phyloP scores from a whole-genome alignment of 1,140 invertebrate genomes.

The Paralvinella palmiformis region DNA sequence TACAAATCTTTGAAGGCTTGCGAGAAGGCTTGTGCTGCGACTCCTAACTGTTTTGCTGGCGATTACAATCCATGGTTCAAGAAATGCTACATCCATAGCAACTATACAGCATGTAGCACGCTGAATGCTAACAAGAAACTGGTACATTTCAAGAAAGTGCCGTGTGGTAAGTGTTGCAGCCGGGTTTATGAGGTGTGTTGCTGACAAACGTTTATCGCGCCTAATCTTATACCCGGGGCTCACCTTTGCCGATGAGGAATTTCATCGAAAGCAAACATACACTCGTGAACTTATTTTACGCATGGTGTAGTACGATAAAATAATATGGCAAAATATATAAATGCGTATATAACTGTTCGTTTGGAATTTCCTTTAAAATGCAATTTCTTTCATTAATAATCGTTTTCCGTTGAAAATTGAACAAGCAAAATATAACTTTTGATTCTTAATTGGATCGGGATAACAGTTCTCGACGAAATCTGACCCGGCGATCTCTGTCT shows the following conservation, averaged over 20 bases:
- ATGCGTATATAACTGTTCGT: not conserved
- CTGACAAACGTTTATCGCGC: not conserved
- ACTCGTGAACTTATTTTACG: too few species aligned
- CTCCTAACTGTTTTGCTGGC: slow-evolving; percentile 12
- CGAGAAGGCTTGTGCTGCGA: slow-evolving; percentile 9
- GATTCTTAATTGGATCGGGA: not conserved
- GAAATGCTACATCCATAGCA: slow-evolving; percentile 15
- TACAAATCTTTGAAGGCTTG: slow-evolving; percentile 9
- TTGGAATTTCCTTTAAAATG: not conserved
- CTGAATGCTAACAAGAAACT: not conserved
- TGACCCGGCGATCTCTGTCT: not conserved
- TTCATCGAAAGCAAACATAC: too few species aligned
- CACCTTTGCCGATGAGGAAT: not conserved
- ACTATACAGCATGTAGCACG: slow-evolving; percentile 11
- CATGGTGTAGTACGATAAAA: not conserved
- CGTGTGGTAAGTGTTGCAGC: slow-evolving; percentile 2
- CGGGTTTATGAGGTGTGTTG: not conserved
- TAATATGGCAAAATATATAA: not conserved
- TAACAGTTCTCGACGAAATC: slow-evolving; percentile 2
- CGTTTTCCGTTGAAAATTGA: not conserved
- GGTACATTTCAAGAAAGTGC: slow-evolving; percentile 15
- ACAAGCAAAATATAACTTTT: not conserved
- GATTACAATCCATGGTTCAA: slow-evolving; percentile 15
- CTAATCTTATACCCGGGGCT: not conserved
- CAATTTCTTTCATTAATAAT: not conserved